Evolutionary conservation across 2,113 vertebrate genomes (phyloP).

Genomic region (Trematocara variabile): DNA sequence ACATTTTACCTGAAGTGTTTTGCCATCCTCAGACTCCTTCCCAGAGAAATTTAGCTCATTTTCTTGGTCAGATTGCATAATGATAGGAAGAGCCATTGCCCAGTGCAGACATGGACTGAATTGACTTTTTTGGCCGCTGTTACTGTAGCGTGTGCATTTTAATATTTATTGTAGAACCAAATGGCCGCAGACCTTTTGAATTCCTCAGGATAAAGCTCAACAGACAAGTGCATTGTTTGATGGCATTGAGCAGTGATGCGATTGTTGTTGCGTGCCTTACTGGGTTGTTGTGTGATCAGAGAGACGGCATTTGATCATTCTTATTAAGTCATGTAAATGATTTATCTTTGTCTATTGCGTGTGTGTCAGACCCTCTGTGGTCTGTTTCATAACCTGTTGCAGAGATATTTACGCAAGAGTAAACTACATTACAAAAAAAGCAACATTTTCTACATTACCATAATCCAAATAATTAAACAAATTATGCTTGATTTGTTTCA

Average conservation of each 20-base stretch:
- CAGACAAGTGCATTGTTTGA: neutral
- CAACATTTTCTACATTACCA: neutral
- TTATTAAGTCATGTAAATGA: neutral
- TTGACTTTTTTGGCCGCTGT: neutral
- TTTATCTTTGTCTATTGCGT: neutral
- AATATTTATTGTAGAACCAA: neutral
- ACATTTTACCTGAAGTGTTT: slow-evolving; percentile 38
- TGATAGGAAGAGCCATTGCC: slow-evolving; percentile 7
- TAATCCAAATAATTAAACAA: neutral
- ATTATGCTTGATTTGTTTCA: neutral
- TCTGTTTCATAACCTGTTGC: neutral
- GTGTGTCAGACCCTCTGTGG: neutral
- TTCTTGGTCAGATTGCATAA: slow-evolving; percentile 9
- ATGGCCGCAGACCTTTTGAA: neutral
- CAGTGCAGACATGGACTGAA: neutral
- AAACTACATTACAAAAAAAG: neutral
- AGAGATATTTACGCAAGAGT: neutral
- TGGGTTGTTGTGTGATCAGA: neutral
- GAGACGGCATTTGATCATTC: neutral
- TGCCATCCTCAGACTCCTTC: neutral
- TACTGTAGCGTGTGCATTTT: neutral
- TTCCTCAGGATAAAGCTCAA: neutral
- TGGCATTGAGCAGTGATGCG: neutral
- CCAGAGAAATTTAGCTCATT: neutral
- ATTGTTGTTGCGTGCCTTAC: neutral